Base-by-base conservation (phyloP, 1,140 invertebrate genomes). In the Drosophila littoralis region DNA sequence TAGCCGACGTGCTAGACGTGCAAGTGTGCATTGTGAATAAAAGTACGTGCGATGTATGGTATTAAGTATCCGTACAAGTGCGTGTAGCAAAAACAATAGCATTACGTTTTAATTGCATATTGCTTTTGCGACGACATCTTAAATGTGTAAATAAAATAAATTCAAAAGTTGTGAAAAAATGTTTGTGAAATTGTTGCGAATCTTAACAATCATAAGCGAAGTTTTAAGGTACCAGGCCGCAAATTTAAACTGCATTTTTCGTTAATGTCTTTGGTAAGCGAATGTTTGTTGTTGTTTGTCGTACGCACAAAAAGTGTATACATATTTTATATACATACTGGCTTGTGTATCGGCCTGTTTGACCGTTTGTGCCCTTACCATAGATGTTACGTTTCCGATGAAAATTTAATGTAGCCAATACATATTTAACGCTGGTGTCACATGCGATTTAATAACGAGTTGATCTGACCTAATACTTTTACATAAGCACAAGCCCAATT, bases 41-140 rank as follows among this genome's bases (percentile, higher is more conserved):
- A 64, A 50, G 36, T 40, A 28, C 36, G 15, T 8, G 13, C 38
- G 45, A 12, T 15, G 32, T 43, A 66, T 45, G 15, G 32, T 33
- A 66, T 45, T n/a, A 43, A 43, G 57, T 50, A 57, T 58, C 51
- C 81, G 55, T 77, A 84, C 58, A 85, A 84, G 68, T 84, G 81
- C 77, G 72, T 61, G 36, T 57, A 40, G 7, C 42, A 64, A 52
- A 77, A 73, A 82, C 46, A 84, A 84, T 77, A 77, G 67, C 81
- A 82, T 86, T 85, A 79, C 46, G 73, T 43, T 71, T 77, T 71
- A 43, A 84, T 78, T 54, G 50, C 59, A 75, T 75, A 54, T 68
- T 66, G 46, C 61, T 36, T 59, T 50, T 51, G 55, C 32, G 57
- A 36, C 2, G 6, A 7, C 66, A 74, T 69, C 54, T 73, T 50